A percentile compares a stretch with the other conserved stretches of the same genome.
Conservation (phyloP, 2,797 vertebrate species). For the Acanthiza pusilla region DNA sequence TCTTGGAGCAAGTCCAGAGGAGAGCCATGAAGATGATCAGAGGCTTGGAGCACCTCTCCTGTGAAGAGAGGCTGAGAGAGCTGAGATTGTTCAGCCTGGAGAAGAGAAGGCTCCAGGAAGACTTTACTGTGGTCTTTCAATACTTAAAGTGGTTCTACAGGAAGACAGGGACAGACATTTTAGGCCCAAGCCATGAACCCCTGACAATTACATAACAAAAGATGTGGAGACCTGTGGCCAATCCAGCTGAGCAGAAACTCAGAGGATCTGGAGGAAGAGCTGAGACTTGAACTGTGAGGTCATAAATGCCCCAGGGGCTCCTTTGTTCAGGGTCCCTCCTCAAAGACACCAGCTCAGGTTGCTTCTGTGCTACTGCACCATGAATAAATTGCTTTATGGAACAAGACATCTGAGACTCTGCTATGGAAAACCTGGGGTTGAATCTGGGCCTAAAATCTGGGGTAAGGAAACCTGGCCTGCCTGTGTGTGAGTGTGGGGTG, state of each 20-base stretch:
- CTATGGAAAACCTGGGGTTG: not conserved
- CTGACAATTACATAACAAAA: not conserved
- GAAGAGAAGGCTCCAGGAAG: not conserved
- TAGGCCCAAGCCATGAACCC: not conserved
- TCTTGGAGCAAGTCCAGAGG: not conserved
- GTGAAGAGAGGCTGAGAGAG: not conserved
- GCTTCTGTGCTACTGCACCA: not conserved
- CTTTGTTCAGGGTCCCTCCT: not conserved
- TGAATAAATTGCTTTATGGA: not conserved
- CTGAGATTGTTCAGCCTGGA: not conserved
- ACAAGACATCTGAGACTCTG: not conserved
- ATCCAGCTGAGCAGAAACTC: not conserved
- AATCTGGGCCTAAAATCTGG: not conserved
- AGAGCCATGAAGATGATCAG: not conserved
- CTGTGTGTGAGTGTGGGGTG: not conserved
- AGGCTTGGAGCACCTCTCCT: not conserved
- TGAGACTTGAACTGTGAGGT: not conserved
- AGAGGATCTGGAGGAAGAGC: not conserved
- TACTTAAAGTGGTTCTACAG: not conserved
- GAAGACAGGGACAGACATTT: not conserved
- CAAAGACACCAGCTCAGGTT: rapidly evolving
- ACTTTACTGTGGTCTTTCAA: not conserved
- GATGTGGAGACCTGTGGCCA: not conserved
- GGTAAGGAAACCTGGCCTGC: not conserved
- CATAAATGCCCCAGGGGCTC: not conserved